Evolutionary conservation across 2,113 vertebrate genomes (phyloP), one percentile per base, ranked within the genome.

Genomic region (Pelobates fuscus): DNA sequence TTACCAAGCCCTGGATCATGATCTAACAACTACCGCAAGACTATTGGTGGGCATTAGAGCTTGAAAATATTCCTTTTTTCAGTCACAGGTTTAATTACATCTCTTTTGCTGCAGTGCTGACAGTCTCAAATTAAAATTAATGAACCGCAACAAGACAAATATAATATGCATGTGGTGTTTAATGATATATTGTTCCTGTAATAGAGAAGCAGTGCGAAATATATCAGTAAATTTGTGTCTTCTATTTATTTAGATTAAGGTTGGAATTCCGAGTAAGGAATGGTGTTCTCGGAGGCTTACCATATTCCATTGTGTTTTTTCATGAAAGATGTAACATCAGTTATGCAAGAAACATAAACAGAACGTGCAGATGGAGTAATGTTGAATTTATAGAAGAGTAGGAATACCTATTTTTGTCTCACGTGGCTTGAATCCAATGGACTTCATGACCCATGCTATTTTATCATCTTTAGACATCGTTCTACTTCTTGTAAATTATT

Each of bases 61-160:
- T n/a, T 80, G 81, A 84, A 88, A 84, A 84, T 79, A 78, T 84
- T 87, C 80, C 84, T 77, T 78, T 80, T 80, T 80, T 83, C 78
- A 81, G 84, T 87, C 87, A 86, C 86, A 85, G 87, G 82, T 82
- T 90, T 89, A 89, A 91, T 92, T 88, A 85, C 84, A 86, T 85
- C 83, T 89, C 77, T 82, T 85, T 84, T 69, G 26, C 78, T 73
- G 70, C 0, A 77, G 63, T 44, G 0, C 78, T 86, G 89, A 87
- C 87, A 87, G 82, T 89, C 77, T 23, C 60, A 88, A 87, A 91
- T 89, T 87, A 89, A 92, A 90, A 89, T 84, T 89, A 89, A 91
- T 85, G 88, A 82, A 83, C 89, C 86, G 84, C 84, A 88, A 82
- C 65, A 0, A 85, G 84, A 86, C 85, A 87, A 88, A 88, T 85